A percentile compares a stretch with the other conserved stretches of the same genome.
These are phyloP conservation scores for Xanthia togata DNA, from an alignment of 2,888 invertebrate species.

Conservation along the genomic window DNA sequence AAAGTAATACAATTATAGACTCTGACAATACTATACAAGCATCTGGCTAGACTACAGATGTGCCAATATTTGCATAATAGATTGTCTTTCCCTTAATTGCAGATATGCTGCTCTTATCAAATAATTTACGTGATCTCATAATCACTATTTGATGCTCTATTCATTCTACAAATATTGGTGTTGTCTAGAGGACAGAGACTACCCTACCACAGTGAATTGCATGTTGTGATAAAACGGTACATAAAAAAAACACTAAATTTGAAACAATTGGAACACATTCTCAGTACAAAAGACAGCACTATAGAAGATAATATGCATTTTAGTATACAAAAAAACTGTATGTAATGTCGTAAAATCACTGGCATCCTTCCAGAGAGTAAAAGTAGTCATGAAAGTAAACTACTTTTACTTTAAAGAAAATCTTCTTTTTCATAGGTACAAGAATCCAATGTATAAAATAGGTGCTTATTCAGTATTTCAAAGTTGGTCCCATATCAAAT, in stretches of 20 bases:
- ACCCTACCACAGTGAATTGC: slow-evolving; percentile 18
- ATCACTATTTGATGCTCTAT: slow-evolving; percentile 18
- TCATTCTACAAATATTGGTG: slow-evolving; percentile 37
- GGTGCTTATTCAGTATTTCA: not conserved
- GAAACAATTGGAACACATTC: not conserved
- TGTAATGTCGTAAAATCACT: not conserved
- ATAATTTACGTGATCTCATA: slow-evolving; percentile 27
- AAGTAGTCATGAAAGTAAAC: not conserved
- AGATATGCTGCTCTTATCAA: slow-evolving; percentile 30
- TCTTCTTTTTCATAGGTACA: not conserved
- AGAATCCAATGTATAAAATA: not conserved
- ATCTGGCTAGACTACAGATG: not conserved
- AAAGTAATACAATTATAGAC: too few relatives aligned
- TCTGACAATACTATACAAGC: not conserved
- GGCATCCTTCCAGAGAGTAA: not conserved
- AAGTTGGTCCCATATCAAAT: not conserved
- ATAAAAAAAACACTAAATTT: slow-evolving; percentile 1
- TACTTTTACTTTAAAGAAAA: not conserved
- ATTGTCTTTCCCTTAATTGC: slow-evolving; percentile 3
- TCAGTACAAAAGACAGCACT: not conserved
- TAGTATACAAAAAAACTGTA: not conserved
- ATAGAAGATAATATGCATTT: too few relatives aligned
- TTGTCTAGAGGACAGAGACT: slow-evolving; percentile 37
- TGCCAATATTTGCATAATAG: slow-evolving; percentile 10
- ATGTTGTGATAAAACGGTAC: slow-evolving; percentile 7